Base-by-base conservation (phyloP, 2,797 vertebrate species). In the Decapterus maruadsi region DNA sequence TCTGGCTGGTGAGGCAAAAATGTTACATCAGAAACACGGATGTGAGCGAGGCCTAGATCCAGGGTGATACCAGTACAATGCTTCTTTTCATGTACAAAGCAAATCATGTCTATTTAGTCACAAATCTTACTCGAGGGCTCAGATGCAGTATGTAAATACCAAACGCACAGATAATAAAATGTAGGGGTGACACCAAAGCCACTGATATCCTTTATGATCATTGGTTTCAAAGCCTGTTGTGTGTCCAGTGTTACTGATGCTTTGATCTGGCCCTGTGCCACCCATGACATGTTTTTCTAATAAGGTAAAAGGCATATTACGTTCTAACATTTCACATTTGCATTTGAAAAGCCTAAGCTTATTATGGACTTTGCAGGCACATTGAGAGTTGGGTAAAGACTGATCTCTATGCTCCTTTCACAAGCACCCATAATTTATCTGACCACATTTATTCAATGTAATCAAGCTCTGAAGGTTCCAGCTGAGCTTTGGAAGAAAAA, bases 71-170 rank as follows among this genome's bases (percentile, higher is more conserved):
- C 13, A 8, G 40, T 40, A 38, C 46, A 69, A 45, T 51, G 4
- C 19, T 3, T 26, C 34, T 50, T 75, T 71, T 61, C 36, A 51
- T 61, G 60, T 65, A 40, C 22, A 69, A 66, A 66, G 36, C 19
- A 66, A 80, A 66, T 60, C 46, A 48, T 50, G 42, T 61, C 8
- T 40, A 50, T 38, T 43, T 17, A 26, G 43, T 46, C 38, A 57
- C n/a, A 63, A 45, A 40, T 40, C 31, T 60, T 53, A 61, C 26
- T 13, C 0, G 22, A 46, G 29, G 53, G 70, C 45, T 58, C 71
- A 55, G 54, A 55, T 2, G 2, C 60, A 13, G 40, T 68, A 66
- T 66, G 54, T 34, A 46, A 65, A 54, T 26, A 63, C 26, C 45
- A n/a, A 57, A 51, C 38, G 55, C 63, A 53, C 19, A 4, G 19